Evolutionary conservation across 2,888 invertebrate genomes (phyloP).

Genomic region (Trichopria drosophilae): DNA sequence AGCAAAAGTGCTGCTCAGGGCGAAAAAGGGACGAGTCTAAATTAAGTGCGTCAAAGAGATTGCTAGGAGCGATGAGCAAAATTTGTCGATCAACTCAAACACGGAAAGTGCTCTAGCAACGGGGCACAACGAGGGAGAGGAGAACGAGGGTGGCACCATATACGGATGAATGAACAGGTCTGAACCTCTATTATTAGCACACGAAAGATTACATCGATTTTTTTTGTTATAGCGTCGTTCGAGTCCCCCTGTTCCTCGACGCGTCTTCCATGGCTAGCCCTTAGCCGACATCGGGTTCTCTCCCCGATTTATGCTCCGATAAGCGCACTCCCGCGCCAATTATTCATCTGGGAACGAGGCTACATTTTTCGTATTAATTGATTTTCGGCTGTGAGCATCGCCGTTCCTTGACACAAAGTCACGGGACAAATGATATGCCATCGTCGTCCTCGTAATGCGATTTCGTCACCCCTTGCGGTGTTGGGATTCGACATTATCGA

Average conservation of each 20-base stretch:
- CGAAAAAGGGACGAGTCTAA: too few relatives aligned
- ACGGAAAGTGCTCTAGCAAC: too few relatives aligned
- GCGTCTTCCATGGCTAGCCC: slow-evolving; percentile 26
- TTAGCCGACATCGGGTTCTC: slow-evolving; percentile 36
- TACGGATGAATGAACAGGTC: slow-evolving; percentile 41
- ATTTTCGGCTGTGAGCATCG: slow-evolving; percentile 44
- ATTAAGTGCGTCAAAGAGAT: too few relatives aligned
- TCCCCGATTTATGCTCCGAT: slow-evolving; percentile 52
- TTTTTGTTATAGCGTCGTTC: slow-evolving; percentile 37
- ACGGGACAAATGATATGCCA: slow-evolving; percentile 31
- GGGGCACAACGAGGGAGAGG: too few relatives aligned
- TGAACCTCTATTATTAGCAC: slow-evolving; percentile 56
- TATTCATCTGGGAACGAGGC: slow-evolving; percentile 45
- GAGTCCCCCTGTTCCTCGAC: slow-evolving; percentile 26
- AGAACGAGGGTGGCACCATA: too few relatives aligned
- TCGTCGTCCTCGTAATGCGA: too few relatives aligned
- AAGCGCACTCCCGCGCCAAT: slow-evolving; percentile 55
- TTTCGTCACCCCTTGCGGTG: too few relatives aligned
- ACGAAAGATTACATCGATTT: slow-evolving; percentile 57
- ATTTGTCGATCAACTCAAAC: too few relatives aligned
- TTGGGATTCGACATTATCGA: too few relatives aligned
- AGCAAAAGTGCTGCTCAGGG: too few relatives aligned
- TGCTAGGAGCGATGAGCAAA: too few relatives aligned
- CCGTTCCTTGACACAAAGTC: slow-evolving; percentile 13
- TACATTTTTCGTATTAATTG: slow-evolving; percentile 52